Percentiles rank a stretch among this genome's conserved stretches.
phyloP scores from a whole-genome alignment of 2,113 vertebrate genomes.

The Ceratotherium simum region DNA sequence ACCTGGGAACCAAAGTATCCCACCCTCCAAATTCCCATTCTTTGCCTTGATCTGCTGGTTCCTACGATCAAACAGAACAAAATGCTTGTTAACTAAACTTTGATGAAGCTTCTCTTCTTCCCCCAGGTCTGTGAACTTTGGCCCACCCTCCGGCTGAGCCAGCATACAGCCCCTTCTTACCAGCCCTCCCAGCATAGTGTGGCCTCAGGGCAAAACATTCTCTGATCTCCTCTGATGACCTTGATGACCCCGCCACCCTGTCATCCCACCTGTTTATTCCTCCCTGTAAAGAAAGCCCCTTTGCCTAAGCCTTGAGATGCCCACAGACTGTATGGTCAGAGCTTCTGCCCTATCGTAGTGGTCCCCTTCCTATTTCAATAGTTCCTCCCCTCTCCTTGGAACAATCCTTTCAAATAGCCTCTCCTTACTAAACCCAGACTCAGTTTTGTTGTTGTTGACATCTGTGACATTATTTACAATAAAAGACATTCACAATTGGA shows the following conservation, averaged over 20 bases:
- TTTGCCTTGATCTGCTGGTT: background rate
- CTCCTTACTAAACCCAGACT: background rate
- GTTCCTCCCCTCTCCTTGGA: background rate
- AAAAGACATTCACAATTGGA: background rate
- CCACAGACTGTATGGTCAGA: background rate
- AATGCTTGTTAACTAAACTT: background rate
- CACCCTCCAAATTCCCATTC: background rate
- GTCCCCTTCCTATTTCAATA: too few relatives aligned
- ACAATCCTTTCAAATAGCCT: too few relatives aligned
- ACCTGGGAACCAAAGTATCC: background rate
- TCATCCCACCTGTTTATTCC: background rate
- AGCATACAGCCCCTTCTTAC: background rate
- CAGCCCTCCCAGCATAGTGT: background rate
- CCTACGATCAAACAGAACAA: background rate
- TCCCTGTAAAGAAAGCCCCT: background rate
- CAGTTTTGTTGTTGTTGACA: background rate
- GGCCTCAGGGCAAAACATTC: background rate
- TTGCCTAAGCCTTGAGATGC: background rate
- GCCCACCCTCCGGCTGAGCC: background rate
- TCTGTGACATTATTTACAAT: background rate
- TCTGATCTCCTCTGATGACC: background rate
- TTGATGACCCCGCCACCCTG: fast-evolving
- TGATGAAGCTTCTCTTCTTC: background rate
- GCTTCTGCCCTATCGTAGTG: fast-evolving
- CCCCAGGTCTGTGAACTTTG: background rate